Base-by-base conservation (phyloP, 2,888 invertebrate species). In the Lycophotia porphyrea region DNA sequence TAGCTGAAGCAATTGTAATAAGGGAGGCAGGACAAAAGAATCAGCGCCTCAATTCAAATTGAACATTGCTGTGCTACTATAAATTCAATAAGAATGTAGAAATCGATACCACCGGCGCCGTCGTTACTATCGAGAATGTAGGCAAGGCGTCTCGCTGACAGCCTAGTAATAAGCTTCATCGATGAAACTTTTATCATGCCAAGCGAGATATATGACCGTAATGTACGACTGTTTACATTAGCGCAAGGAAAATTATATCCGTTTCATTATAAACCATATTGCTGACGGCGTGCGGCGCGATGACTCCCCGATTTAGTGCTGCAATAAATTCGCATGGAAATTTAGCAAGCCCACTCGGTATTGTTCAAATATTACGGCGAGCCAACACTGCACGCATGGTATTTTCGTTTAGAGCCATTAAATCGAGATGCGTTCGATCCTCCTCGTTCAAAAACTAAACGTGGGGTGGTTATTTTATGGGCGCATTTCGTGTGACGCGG, bases 381-480 rank as follows among this genome's bases (percentile, higher is more conserved):
- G 90, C 90, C 88, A 90, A 91, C 91, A 91, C 90, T 91, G 92
- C 92, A 91, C 91, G 89, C 89, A 85, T 72, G 89, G 91, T 92
- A 93, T 93, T 94, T 93, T 93, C 93, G 93, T 93, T 92, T 91
- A 90, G 92, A 91, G 88, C 94, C 92, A 94, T 94, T 93, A 94
- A 92, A 91, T 92, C 89, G 92, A 92, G 93, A 93, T 94, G 93
- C 92, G 92, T 88, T 86, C 79, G 72, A 60, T 63, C 76, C 71
- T 47, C 64, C 74, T 69, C 83, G 82, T 74, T 82, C 88, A 80
- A 90, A 92, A 92, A 87, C 84, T 83, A 83, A 80, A 84, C 88
- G 80, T 92, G 84, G 31, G 34, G 0, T 44, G 31, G 71, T 79
- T 63, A 76, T 75, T 71, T 85, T 91, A 93, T 84, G 88, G 84